Evolutionary conservation across 2,113 vertebrate species (phyloP).

Genomic region (Brachionichthys hirsutus): DNA sequence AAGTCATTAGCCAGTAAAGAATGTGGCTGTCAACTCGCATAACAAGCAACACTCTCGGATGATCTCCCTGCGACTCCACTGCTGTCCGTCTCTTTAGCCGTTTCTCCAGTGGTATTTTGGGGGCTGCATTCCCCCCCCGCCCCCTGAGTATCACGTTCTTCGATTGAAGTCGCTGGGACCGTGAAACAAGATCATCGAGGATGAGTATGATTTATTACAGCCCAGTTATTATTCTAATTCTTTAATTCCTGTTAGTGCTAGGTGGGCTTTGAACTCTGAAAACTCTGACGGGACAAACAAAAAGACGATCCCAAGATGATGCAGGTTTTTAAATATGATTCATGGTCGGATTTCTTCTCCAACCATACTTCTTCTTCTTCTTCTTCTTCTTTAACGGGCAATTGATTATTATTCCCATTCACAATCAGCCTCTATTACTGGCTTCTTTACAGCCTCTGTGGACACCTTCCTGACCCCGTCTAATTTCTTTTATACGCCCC

Average conservation of each 20-base stretch:
- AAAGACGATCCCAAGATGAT: no score
- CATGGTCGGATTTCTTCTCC: no score
- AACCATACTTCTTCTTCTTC: no score
- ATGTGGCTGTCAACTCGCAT: conserved; percentile 63
- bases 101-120: conserved; percentile 11
- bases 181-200: not conserved
- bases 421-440: no score
- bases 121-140: conserved; percentile 1
- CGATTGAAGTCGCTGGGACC: not conserved
- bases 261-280: no score
- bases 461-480: not conserved
- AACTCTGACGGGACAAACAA: no score
- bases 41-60: conserved; percentile 38
- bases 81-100: conserved; percentile 7
- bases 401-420: no score
- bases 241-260: not conserved
- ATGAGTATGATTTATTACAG: not conserved
- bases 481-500: not conserved
- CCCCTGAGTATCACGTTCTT: conserved; percentile 1
- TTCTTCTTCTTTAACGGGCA: no score
- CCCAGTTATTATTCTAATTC: not conserved
- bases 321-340: no score
- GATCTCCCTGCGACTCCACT: conserved; percentile 48
- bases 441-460: no score
- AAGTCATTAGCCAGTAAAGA: conserved; percentile 67